Evolutionary conservation across 1,140 invertebrate genomes (phyloP).

Genomic region (Brachionus koreanus): DNA sequence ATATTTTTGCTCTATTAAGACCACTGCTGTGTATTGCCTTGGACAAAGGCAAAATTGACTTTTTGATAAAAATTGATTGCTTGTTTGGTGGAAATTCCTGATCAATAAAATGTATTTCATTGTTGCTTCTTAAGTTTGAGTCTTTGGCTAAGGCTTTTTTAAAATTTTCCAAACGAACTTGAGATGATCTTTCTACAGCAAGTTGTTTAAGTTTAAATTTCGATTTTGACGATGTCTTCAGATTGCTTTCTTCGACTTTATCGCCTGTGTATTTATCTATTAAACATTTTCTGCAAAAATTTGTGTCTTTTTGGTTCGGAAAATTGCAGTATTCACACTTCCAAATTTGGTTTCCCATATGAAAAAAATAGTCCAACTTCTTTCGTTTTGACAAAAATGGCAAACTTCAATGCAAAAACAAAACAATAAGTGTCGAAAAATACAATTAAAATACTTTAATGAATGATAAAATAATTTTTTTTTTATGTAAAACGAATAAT

Average conservation of each 20-base stretch:
- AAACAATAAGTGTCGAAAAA: background rate
- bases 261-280: background rate
- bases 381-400: background rate
- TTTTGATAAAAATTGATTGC: constrained; percentile 12
- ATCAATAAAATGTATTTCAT: constrained; percentile 26
- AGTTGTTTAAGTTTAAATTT: constrained; percentile 1
- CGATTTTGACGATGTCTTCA: background rate
- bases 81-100: constrained; percentile 36
- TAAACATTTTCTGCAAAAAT: background rate
- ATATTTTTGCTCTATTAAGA: background rate
- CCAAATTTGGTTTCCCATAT: constrained; percentile 24
- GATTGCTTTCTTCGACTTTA: background rate
- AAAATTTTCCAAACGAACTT: background rate
- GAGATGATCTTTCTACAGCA: background rate
- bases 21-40: constrained; percentile 17
- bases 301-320: background rate
- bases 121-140: background rate
- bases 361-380: background rate
- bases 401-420: background rate
- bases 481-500: background rate
- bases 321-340: constrained; percentile 28
- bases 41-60: background rate
- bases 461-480: constrained; percentile 17
- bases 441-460: background rate
- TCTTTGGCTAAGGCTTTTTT: background rate